Percentiles rank a stretch among this genome's conserved stretches.
phyloP scores from a whole-genome alignment of 2,113 vertebrate species.

The Nanger granti region DNA sequence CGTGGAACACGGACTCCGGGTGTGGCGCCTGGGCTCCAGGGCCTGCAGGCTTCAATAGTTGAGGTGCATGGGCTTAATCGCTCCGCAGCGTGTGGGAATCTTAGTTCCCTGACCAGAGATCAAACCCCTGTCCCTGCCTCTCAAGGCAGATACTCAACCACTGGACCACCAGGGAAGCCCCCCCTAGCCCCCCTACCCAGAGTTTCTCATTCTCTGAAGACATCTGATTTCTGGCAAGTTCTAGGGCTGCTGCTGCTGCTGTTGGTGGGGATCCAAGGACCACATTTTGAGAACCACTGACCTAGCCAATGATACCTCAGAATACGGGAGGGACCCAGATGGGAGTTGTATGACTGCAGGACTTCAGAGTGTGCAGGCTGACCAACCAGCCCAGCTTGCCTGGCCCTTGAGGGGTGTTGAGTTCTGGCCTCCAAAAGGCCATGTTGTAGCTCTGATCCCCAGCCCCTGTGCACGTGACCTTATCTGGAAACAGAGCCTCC shows the following conservation, averaged over 20 bases:
- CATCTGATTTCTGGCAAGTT: too few relatives aligned
- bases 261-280: background rate
- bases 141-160: background rate
- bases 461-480: background rate
- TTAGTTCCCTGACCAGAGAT: background rate
- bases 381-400: background rate
- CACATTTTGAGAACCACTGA: background rate
- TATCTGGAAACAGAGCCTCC: background rate
- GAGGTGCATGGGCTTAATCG: background rate
- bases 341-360: accelerated
- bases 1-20: accelerated
- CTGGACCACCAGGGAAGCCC: background rate
- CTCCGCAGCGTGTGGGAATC: background rate
- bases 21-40: background rate
- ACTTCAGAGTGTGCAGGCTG: background rate
- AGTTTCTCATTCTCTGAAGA: background rate
- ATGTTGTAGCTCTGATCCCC: background rate
- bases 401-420: background rate
- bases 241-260: background rate
- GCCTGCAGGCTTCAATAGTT: background rate
- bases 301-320: background rate
- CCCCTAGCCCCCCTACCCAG: accelerated
- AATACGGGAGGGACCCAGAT: background rate
- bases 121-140: background rate
- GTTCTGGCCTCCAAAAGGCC: background rate